Evolutionary conservation across 2,888 invertebrate species (phyloP).

Genomic region (Alsophila aescularia): DNA sequence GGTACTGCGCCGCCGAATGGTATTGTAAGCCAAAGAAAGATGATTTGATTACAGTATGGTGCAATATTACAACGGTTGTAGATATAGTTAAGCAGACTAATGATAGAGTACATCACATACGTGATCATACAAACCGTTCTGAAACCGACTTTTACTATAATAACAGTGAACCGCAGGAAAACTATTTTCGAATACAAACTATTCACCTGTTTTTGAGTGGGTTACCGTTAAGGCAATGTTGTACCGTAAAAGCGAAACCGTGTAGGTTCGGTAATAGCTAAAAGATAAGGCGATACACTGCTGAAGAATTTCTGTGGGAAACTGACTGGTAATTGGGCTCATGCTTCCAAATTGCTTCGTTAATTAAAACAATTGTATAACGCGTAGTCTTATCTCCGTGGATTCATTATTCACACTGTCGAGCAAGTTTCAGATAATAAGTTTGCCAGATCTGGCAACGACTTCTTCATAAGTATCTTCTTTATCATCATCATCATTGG

Average conservation of each 20-base stretch:
- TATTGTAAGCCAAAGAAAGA: constrained; percentile 7
- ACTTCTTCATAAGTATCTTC: no score
- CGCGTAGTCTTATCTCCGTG: constrained; percentile 7
- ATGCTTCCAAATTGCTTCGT: constrained; percentile 37
- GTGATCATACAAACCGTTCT: constrained; percentile 19
- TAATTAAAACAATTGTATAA: constrained; percentile 28
- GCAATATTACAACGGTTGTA: constrained; percentile 22
- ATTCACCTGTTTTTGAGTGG: constrained; percentile 22
- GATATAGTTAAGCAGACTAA: constrained; percentile 27
- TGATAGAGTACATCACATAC: constrained; percentile 12
- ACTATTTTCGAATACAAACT: constrained; percentile 25
- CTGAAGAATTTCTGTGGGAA: constrained; percentile 39
- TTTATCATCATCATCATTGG: no score
- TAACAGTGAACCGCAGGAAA: constrained; percentile 20
- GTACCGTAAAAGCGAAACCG: constrained; percentile 44
- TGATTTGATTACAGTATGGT: constrained; percentile 11
- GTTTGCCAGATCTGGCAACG: no score
- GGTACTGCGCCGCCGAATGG: not conserved
- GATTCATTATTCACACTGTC: no score
- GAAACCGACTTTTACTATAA: constrained; percentile 27
- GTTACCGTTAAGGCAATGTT: constrained; percentile 43
- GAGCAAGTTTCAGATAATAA: no score
- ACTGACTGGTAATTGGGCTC: constrained; percentile 32
- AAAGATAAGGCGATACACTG: constrained; percentile 36
- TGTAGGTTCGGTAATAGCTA: constrained; percentile 34